Conservation (phyloP, 2,113 vertebrate genomes). For the Sapayoa aenigma region DNA sequence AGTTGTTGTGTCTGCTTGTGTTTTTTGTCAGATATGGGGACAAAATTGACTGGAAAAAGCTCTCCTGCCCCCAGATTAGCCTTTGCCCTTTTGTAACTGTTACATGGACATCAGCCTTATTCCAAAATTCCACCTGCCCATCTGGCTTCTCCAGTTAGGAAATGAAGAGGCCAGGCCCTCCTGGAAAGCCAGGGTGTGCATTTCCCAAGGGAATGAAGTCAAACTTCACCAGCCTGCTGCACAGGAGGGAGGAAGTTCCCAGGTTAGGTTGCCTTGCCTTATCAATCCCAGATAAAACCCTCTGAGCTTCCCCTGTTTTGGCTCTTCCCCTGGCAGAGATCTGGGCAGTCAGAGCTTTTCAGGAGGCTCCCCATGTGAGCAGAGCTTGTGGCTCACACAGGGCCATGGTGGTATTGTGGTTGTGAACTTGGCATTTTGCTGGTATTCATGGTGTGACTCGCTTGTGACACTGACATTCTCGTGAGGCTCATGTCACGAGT, state of each 20-base stretch:
- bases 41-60: background rate
- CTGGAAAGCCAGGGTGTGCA: background rate
- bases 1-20: background rate
- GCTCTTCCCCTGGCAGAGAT: background rate
- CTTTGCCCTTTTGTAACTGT: background rate
- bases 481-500: too few species aligned
- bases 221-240: background rate
- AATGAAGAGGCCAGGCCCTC: background rate
- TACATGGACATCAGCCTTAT: background rate
- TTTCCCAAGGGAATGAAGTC: background rate
- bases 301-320: background rate
- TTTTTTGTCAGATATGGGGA: background rate
- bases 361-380: background rate
- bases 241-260: background rate
- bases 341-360: background rate
- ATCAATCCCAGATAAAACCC: background rate
- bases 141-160: background rate
- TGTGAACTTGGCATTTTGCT: background rate
- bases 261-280: background rate
- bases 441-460: background rate
- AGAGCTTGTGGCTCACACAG: background rate
- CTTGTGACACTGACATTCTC: too few species aligned
- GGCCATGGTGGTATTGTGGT: fast-evolving
- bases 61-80: background rate
- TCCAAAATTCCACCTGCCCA: background rate